Conservation (phyloP, 2,888 invertebrate genomes). For the Hypomecis atomaria region DNA sequence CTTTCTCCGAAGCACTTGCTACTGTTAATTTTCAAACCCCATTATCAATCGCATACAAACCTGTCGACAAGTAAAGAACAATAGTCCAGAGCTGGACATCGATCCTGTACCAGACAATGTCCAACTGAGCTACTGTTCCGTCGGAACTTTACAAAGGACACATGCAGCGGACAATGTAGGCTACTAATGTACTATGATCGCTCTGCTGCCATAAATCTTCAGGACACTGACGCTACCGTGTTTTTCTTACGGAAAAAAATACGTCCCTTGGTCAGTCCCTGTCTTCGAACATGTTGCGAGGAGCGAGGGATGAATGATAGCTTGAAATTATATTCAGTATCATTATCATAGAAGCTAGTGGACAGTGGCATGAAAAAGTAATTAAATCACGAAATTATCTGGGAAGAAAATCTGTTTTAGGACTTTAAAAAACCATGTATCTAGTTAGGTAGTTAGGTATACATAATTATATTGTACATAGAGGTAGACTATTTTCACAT, state of each 20-base stretch:
- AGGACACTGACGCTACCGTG: constrained; percentile 52
- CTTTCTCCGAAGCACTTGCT: constrained; percentile 51
- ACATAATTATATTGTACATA: no score
- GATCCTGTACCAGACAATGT: constrained; percentile 17
- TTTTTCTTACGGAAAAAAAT: constrained; percentile 58
- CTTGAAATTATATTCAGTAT: constrained; percentile 10
- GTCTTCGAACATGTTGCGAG: constrained; percentile 45
- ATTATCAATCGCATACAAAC: constrained; percentile 54
- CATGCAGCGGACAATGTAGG: constrained; percentile 74
- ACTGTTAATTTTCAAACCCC: constrained; percentile 46
- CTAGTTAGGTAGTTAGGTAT: no score
- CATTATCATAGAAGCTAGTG: not conserved
- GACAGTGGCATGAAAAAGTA: not conserved
- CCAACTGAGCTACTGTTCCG: constrained; percentile 48
- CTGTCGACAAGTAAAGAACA: constrained; percentile 81
- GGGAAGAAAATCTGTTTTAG: no score
- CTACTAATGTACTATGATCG: constrained; percentile 83
- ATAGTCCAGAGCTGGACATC: constrained; percentile 45
- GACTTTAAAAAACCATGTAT: no score
- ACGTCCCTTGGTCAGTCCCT: constrained; percentile 43
- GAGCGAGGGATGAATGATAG: constrained; percentile 16
- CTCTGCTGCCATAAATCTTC: constrained; percentile 77
- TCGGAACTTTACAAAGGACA: constrained; percentile 64
- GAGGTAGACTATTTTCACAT: no score
- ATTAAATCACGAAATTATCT: no score